Conservation (phyloP, 2,888 invertebrate genomes). For the Nezara viridula region DNA sequence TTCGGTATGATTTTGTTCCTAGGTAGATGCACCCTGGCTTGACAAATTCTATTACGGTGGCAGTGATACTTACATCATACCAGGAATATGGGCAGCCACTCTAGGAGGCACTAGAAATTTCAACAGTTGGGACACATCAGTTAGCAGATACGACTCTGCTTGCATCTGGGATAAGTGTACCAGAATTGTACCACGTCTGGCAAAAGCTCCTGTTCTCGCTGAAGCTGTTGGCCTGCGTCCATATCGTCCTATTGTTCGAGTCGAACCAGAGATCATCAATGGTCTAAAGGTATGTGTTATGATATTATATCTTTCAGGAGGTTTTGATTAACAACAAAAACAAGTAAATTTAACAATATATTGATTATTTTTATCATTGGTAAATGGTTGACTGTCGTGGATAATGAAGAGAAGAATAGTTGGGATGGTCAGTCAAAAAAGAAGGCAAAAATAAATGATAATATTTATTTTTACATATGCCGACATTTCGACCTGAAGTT, state of each 20-base stretch:
- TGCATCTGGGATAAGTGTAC: constrained; percentile 85
- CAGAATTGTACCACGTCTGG: constrained; percentile 79
- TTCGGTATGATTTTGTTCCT: constrained; percentile 40
- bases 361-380: too few relatives aligned
- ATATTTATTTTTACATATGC: too few relatives aligned
- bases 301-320: too few relatives aligned
- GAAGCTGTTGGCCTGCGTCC: constrained; percentile 88
- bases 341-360: too few relatives aligned
- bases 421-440: too few relatives aligned
- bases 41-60: constrained; percentile 91
- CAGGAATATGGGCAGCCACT: constrained; percentile 80
- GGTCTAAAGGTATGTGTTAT: constrained; percentile 64
- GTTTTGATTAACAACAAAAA: too few relatives aligned
- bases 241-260: constrained; percentile 80
- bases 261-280: constrained; percentile 75
- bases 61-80: constrained; percentile 88
- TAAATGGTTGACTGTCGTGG: too few relatives aligned
- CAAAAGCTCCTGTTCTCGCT: constrained; percentile 72
- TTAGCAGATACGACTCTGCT: constrained; percentile 80
- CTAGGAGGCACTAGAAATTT: constrained; percentile 90
- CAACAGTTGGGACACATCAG: constrained; percentile 79
- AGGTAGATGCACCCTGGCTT: constrained; percentile 89
- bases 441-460: too few relatives aligned
- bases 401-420: too few relatives aligned
- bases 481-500: too few relatives aligned